These are phyloP conservation scores for Ceratosolen fusciceps DNA, from an alignment of 1,140 invertebrate genomes.

Conservation along the genomic window DNA sequence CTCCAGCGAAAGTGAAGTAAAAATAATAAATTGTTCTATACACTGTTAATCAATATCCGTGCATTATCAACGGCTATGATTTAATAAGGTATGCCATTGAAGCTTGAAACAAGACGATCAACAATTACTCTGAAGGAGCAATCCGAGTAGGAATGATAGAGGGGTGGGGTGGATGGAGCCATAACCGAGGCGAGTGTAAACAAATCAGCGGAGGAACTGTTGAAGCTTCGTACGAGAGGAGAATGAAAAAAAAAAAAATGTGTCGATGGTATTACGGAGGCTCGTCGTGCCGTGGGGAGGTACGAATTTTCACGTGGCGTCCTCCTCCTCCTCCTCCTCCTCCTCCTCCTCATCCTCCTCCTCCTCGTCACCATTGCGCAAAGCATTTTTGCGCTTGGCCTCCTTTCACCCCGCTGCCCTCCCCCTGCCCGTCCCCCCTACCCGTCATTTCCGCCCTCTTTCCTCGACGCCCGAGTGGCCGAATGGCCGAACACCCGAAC, in stretches of 20 bases:
- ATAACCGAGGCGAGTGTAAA: no score
- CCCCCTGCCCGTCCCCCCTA: no score
- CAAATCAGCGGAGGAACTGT: neutral
- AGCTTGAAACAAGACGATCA: neutral
- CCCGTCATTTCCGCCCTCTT: no score
- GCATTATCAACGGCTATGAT: neutral
- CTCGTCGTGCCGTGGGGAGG: neutral
- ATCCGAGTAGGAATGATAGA: no score
- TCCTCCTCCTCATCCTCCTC: no score
- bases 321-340: no score
- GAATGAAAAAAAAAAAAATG: neutral
- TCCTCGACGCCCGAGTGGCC: no score
- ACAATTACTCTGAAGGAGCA: neutral
- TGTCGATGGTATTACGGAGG: neutral
- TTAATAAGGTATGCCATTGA: neutral
- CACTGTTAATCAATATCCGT: neutral
- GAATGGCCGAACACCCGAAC: no score
- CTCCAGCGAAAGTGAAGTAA: no score
- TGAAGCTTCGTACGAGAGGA: no score
- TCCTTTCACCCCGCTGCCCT: neutral
- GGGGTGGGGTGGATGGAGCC: neutral
- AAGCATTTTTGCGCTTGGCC: neutral
- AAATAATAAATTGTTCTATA: no score
- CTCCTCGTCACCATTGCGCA: neutral
- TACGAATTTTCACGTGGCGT: slow-evolving; percentile 29